Percentiles rank a stretch among this genome's conserved stretches.
Evolutionary conservation across 53 echinoderm and acorn worm genomes (phyloP).

Genomic region (Hippasteria phrygiana): DNA sequence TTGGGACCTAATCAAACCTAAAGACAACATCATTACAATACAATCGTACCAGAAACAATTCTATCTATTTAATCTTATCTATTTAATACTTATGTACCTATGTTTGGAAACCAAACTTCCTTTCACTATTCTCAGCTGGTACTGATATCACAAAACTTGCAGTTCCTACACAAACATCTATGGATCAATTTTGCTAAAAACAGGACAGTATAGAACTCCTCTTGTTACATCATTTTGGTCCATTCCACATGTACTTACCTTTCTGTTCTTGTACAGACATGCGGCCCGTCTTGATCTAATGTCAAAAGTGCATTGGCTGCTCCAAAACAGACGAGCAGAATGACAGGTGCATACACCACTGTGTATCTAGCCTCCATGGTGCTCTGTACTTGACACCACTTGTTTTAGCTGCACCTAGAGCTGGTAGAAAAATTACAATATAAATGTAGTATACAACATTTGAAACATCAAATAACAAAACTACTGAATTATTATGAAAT

Average conservation of each 20-base stretch:
- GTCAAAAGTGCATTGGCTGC: conserved; percentile 9
- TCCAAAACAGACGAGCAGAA: background rate
- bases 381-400: background rate
- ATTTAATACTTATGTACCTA: no score
- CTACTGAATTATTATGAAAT: no score
- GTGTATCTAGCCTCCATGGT: conserved; percentile 13
- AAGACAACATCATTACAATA: background rate
- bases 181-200: no score
- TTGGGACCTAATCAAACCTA: no score
- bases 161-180: no score
- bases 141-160: no score
- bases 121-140: no score
- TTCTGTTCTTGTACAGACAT: conserved; percentile 82
- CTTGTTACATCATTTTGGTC: no score
- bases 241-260: conserved; percentile 62
- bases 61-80: background rate
- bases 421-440: background rate
- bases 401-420: background rate
- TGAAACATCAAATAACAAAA: no score
- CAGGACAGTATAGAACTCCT: no score
- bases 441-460: no score
- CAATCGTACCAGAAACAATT: background rate
- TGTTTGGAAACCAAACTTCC: no score
- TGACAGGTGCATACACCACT: background rate
- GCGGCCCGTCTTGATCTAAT: conserved; percentile 78